Evolutionary conservation across 2,888 invertebrate species (phyloP), one percentile per base, ranked within the genome.

Genomic region (Pyrochroa serraticornis): DNA sequence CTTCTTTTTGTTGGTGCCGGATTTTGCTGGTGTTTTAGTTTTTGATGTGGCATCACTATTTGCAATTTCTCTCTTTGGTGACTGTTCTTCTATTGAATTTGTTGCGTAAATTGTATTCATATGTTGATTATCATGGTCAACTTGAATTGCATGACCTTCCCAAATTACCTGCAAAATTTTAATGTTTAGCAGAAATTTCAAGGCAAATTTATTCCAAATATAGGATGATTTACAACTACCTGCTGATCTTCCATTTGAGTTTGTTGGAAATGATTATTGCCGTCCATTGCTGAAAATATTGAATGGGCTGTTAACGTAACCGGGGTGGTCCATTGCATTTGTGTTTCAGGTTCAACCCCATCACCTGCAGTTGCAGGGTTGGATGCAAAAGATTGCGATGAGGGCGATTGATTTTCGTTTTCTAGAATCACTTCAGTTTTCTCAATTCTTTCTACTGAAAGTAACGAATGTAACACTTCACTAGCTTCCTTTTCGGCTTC

Each of bases 401-500:
- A 65, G 37, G 76, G 68, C 10, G 75, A 71, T 10, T 72, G 68
- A 62, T 75, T 60, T 35, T 74, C 75, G 49, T 59, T 68, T 52
- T 76, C 76, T 10, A 71, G 66, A 51, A 71, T 69, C 54, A 63
- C 63, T 62, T 79, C 79, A 61, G 75, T 74, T 70, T 86, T 85
- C 73, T 86, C 86, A 41, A 87, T 83, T 31, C 87, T 80, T 75
- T 87, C 87, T 62, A 87, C 87, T 6, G 87, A 86, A 51, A 88
- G 77, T 60, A 88, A 77, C 10, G 87, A 86, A 74, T 87, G 87
- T 49, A 88, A 79, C 38, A 88, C 87, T 78, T 88, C 88, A 71
- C 87, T 88, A 12, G 88, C 88, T 75, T 88, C 88, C 76, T 87
- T 87, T 78, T 87, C 88, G 33, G 87, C 87, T 59, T 85, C 83